A percentile compares a stretch with the other conserved stretches of the same genome.
These are phyloP conservation scores for Chaetoderma sp. DNA, from an alignment of 2,888 invertebrate species.

Conservation along the genomic window DNA sequence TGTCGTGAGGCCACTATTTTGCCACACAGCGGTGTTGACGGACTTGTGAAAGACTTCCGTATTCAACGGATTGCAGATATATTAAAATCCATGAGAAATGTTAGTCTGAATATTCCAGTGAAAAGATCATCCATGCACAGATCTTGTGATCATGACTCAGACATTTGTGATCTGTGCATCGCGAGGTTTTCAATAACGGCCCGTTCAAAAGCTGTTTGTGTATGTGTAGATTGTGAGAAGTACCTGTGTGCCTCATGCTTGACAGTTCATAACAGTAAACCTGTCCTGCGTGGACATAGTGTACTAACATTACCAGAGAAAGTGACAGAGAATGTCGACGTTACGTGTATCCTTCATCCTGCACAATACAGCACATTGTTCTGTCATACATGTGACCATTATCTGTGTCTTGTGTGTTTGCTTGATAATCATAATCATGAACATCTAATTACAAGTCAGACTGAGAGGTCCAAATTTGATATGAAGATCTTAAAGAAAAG, in stretches of 20 bases:
- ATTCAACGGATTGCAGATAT: slow-evolving; percentile 34
- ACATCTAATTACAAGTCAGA: too few species aligned
- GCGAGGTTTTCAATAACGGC: too few species aligned
- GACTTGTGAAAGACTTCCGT: slow-evolving; percentile 41
- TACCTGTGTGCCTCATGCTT: slow-evolving; percentile 33
- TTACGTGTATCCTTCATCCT: slow-evolving; percentile 26
- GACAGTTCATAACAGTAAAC: slow-evolving; percentile 14
- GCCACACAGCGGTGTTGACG: slow-evolving; percentile 29
- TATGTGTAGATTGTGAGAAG: slow-evolving; percentile 37
- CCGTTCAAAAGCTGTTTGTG: background rate
- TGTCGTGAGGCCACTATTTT: slow-evolving; percentile 30
- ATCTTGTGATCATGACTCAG: too few species aligned
- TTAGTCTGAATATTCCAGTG: too few species aligned
- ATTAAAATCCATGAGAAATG: slow-evolving; percentile 12
- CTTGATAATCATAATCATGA: slow-evolving; percentile 31
- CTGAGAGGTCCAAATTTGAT: background rate
- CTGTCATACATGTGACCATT: slow-evolving; percentile 30
- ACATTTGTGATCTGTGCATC: too few species aligned
- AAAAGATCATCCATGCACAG: too few species aligned
- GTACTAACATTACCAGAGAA: slow-evolving; percentile 8
- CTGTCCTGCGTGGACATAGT: slow-evolving; percentile 30
- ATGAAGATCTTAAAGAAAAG: slow-evolving; percentile 10
- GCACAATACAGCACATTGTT: slow-evolving; percentile 27
- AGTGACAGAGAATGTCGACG: background rate
- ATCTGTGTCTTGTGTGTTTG: slow-evolving; percentile 36